These are phyloP conservation scores for Scrobipalpa atriplicella DNA, from an alignment of 2,888 invertebrate species.

Conservation along the genomic window DNA sequence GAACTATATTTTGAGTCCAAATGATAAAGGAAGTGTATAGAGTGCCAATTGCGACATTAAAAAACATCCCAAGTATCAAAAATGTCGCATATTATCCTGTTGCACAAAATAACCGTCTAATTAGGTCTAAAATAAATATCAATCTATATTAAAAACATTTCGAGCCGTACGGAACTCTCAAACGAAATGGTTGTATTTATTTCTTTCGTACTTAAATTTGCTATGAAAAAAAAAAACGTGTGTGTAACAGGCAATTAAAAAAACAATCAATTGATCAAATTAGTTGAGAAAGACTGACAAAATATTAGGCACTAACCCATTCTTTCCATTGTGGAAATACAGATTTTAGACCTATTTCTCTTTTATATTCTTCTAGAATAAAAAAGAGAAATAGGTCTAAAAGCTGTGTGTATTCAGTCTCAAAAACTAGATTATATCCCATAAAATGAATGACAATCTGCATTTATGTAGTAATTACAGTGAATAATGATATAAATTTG, in stretches of 20 bases:
- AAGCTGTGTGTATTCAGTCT: neutral
- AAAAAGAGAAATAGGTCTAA: neutral
- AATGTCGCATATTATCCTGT: neutral
- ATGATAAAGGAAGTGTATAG: conserved; percentile 4
- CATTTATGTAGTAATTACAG: conserved; percentile 38
- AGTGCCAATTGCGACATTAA: neutral
- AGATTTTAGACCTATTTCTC: too few species aligned
- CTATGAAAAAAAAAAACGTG: neutral
- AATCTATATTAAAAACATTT: neutral
- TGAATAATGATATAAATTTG: conserved; percentile 3
- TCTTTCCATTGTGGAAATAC: neutral
- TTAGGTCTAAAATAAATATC: neutral
- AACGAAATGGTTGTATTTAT: neutral
- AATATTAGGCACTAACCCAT: neutral
- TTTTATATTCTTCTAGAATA: too few species aligned
- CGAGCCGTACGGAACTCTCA: neutral
- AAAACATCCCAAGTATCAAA: too few species aligned
- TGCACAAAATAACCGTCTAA: neutral
- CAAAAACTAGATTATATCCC: neutral
- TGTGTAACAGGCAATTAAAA: neutral
- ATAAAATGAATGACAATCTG: conserved; percentile 30
- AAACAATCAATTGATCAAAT: neutral
- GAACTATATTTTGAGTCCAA: neutral
- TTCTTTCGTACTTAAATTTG: neutral
- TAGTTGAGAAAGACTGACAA: neutral